These are phyloP conservation scores for Ooceraea biroi DNA, from an alignment of 1,140 invertebrate genomes.

Conservation along the genomic window DNA sequence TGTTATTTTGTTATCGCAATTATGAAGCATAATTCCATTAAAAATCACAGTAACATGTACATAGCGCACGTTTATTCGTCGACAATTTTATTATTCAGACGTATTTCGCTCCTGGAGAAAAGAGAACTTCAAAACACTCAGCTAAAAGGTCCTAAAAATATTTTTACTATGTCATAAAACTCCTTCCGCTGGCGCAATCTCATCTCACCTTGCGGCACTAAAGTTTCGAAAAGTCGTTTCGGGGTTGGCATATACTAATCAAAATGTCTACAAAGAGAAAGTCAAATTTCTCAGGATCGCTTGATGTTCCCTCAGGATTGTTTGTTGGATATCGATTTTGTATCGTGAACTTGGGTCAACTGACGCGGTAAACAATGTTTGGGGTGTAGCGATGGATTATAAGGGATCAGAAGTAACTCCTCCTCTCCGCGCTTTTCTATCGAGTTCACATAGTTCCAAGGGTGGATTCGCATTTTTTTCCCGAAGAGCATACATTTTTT, in stretches of 20 bases:
- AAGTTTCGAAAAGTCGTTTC: slow-evolving; percentile 28
- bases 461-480: slow-evolving; percentile 6
- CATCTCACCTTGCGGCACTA: background rate
- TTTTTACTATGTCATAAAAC: slow-evolving; percentile 49
- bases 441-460: slow-evolving; percentile 5
- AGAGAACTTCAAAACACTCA: slow-evolving; percentile 8
- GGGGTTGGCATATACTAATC: slow-evolving; percentile 21
- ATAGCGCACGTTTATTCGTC: background rate
- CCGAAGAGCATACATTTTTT: slow-evolving; percentile 2
- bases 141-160: slow-evolving; percentile 51
- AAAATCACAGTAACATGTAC: background rate
- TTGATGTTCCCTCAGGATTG: slow-evolving; percentile 21
- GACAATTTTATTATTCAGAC: slow-evolving; percentile 27
- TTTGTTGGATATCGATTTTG: slow-evolving; percentile 25
- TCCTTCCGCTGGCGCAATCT: slow-evolving; percentile 23
- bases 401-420: slow-evolving; percentile 14
- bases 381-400: slow-evolving; percentile 5
- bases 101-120: background rate
- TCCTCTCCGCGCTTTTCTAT: too few species aligned
- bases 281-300: slow-evolving; percentile 14
- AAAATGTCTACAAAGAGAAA: background rate
- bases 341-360: background rate
- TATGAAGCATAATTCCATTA: background rate
- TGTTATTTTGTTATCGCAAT: too few species aligned
- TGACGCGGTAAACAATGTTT: background rate